These are phyloP conservation scores for Clivina fossor DNA, from an alignment of 2,888 invertebrate genomes.

Conservation along the genomic window DNA sequence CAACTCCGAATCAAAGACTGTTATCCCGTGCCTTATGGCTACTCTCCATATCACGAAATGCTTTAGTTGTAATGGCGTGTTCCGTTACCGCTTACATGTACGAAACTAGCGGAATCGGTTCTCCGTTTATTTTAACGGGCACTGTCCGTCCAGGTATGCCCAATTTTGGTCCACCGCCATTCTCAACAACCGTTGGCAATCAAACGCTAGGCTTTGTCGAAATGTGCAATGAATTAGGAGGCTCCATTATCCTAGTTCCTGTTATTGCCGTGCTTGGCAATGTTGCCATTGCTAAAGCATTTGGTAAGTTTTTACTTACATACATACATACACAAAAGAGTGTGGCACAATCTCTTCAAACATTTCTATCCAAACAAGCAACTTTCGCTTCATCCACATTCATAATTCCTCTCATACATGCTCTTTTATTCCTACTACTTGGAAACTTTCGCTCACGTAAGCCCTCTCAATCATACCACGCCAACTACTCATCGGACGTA, in stretches of 20 bases:
- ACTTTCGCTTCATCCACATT: not conserved
- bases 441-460: too few relatives aligned
- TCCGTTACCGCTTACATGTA: constrained; percentile 67
- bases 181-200: constrained; percentile 64
- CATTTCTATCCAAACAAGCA: not conserved
- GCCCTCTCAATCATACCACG: too few relatives aligned
- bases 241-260: constrained; percentile 83
- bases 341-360: not conserved
- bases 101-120: constrained; percentile 55
- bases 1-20: constrained; percentile 51
- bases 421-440: too few relatives aligned
- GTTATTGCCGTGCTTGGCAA: constrained; percentile 90
- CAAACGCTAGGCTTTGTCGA: constrained; percentile 63
- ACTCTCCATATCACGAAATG: constrained; percentile 80
- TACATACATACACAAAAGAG: not conserved
- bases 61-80: constrained; percentile 75
- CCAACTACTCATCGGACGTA: too few relatives aligned
- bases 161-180: constrained; percentile 67
- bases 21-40: constrained; percentile 71
- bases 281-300: constrained; percentile 94
- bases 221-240: constrained; percentile 79
- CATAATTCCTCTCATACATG: too few relatives aligned
- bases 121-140: constrained; percentile 76
- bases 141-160: constrained; percentile 76
- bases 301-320: constrained; percentile 62